Evolutionary conservation across 2,888 invertebrate genomes (phyloP).

Genomic region (Maniola hyperantus): DNA sequence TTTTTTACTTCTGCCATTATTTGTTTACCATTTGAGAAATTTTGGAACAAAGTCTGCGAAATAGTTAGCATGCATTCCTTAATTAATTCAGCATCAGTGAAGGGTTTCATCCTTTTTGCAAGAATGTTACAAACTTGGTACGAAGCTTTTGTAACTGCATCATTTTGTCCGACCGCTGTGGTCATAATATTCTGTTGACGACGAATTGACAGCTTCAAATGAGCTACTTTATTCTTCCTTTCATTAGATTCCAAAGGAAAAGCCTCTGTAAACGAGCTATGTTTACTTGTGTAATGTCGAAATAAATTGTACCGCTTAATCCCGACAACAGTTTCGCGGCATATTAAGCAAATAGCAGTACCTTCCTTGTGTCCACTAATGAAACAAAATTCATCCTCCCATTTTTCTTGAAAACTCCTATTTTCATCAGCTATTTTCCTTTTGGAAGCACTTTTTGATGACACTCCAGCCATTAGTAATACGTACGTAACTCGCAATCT

Average conservation of each 20-base stretch:
- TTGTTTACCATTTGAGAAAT: neutral
- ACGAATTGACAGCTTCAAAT: neutral
- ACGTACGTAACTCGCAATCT: no score
- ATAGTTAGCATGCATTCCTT: no score
- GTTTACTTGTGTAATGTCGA: no score
- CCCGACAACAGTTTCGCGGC: constrained; percentile 27
- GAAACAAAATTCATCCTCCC: constrained; percentile 29
- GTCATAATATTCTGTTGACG: constrained; percentile 14
- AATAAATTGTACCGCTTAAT: no score
- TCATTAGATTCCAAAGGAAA: no score
- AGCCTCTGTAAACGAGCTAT: no score
- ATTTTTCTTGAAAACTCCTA: constrained; percentile 29
- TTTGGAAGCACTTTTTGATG: no score
- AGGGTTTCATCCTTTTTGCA: constrained; percentile 30
- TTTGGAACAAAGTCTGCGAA: no score
- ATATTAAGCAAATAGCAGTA: constrained; percentile 32
- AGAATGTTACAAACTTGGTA: constrained; percentile 32
- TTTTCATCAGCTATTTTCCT: neutral
- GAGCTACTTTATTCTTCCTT: no score
- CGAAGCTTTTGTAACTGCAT: neutral
- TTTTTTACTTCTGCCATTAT: neutral
- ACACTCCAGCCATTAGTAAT: no score
- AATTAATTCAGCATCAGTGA: no score
- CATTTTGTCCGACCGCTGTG: constrained; percentile 4
- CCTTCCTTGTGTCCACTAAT: constrained; percentile 27